Evolutionary conservation across 2,888 invertebrate species (phyloP), one percentile per base, ranked within the genome.

Genomic region (Trissonchulus sp.): DNA sequence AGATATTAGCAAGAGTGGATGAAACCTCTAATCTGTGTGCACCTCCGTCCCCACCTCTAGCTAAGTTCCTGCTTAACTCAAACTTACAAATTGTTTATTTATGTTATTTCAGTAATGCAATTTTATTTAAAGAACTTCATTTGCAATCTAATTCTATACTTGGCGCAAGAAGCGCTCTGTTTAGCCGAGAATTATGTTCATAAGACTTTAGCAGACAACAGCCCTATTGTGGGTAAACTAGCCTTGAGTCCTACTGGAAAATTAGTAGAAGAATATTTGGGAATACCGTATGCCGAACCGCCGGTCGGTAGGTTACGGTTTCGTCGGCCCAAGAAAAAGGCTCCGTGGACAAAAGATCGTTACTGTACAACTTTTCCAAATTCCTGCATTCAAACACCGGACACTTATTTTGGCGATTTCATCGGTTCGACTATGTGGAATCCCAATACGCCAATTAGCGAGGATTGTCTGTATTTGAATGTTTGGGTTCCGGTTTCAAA

Each of bases 391-490:
- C 94, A 96, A 88, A 92, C 92, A 80, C 88, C 91, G 82, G 95
- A 96, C 88, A 92, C 91, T 0, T 90, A 92, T 79, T 95, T 94
- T 84, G 93, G 92, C 73, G 92, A 93, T 82, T 94, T 94, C 83
- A 79, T 80, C 23, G 87, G 86, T 0, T 81, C 83, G 8, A 93
- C 93, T 84, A 94, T 95, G 92, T 97, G 96, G 96, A 95, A 95
- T 86, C 93, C 94, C 0, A 95, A 95, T 84, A 94, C 94, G 18
- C 91, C 92, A 84, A 90, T 93, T 79, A 93, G 93, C 62, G 97
- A 97, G 87, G 97, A 97, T 86, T 98, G 97, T 84, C 88, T 97
- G 2, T 97, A 95, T 85, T 87, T 97, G 83, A 97, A 96, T 85
- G 89, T 97, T 78, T 97, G 95, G 94, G 93, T 93, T 38, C 96